phyloP scores from a whole-genome alignment of 2,113 vertebrate genomes.

The Thunnus maccoyii region DNA sequence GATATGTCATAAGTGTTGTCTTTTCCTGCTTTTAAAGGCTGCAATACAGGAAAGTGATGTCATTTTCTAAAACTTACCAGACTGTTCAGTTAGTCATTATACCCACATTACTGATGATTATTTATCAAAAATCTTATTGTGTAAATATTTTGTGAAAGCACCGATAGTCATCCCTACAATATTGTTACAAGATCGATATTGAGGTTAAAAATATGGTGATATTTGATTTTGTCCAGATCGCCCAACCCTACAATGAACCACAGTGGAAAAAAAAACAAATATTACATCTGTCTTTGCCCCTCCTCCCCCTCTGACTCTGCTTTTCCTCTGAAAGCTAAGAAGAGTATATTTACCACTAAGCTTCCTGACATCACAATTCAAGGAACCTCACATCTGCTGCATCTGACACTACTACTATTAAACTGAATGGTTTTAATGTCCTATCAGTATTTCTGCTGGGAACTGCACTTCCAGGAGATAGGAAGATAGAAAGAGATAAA shows the following conservation, averaged over 20 bases:
- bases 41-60: too few relatives aligned
- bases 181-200: too few relatives aligned
- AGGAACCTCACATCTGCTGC: slow-evolving; percentile 31
- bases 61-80: too few relatives aligned
- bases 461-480: slow-evolving; percentile 21
- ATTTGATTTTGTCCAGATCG: too few relatives aligned
- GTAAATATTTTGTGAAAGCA: too few relatives aligned
- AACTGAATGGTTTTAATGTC: slow-evolving; percentile 4
- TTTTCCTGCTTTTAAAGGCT: too few relatives aligned
- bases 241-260: too few relatives aligned
- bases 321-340: slow-evolving; percentile 8
- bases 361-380: slow-evolving; percentile 22
- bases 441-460: slow-evolving; percentile 19
- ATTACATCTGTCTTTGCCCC: neutral
- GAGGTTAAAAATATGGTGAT: too few relatives aligned
- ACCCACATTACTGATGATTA: neutral
- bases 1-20: too few relatives aligned
- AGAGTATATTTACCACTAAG: slow-evolving; percentile 19
- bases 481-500: neutral
- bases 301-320: neutral
- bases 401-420: slow-evolving; percentile 6
- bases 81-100: too few relatives aligned
- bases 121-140: too few relatives aligned
- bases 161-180: too few relatives aligned
- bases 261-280: neutral